Percentiles rank a stretch among this genome's conserved stretches.
These are phyloP conservation scores for Morpho helenor DNA, from an alignment of 2,888 invertebrate genomes.

Conservation along the genomic window DNA sequence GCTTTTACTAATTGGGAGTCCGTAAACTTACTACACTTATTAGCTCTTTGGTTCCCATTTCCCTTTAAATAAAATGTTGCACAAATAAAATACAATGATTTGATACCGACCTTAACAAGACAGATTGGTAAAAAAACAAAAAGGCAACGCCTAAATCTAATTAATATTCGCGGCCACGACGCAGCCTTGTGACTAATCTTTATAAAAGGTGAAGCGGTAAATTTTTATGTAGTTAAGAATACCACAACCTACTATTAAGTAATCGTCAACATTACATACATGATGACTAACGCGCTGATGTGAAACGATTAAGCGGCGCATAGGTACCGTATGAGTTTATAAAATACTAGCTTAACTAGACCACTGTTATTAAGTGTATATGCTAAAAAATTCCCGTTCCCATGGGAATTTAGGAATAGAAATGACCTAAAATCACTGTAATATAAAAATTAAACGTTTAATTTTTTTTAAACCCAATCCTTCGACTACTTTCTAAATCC, in stretches of 20 bases:
- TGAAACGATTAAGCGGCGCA: constrained; percentile 4
- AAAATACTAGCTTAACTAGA: too few relatives aligned
- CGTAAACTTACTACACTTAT: too few relatives aligned
- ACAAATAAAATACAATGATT: not conserved
- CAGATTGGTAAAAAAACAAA: constrained; percentile 3
- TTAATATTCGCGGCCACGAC: constrained; percentile 19
- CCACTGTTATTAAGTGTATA: too few relatives aligned
- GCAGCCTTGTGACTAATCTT: constrained; percentile 22
- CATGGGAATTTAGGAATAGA: too few relatives aligned
- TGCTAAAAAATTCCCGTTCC: too few relatives aligned
- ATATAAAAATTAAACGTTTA: too few relatives aligned
- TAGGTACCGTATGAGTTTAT: too few relatives aligned
- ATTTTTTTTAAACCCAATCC: too few relatives aligned
- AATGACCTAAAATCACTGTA: too few relatives aligned
- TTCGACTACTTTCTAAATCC: too few relatives aligned
- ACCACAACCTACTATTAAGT: constrained; percentile 15
- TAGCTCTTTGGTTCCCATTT: too few relatives aligned
- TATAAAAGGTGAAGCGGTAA: constrained; percentile 14
- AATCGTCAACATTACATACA: constrained; percentile 14
- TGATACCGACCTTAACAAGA: not conserved
- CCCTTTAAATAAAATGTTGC: not conserved
- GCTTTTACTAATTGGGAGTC: too few relatives aligned
- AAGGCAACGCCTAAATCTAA: constrained; percentile 5
- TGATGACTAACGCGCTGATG: constrained; percentile 17
- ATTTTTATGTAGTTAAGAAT: constrained; percentile 15